Base-by-base conservation (phyloP, 2,797 vertebrate genomes). In the Phrynocephalus vlangalii region DNA sequence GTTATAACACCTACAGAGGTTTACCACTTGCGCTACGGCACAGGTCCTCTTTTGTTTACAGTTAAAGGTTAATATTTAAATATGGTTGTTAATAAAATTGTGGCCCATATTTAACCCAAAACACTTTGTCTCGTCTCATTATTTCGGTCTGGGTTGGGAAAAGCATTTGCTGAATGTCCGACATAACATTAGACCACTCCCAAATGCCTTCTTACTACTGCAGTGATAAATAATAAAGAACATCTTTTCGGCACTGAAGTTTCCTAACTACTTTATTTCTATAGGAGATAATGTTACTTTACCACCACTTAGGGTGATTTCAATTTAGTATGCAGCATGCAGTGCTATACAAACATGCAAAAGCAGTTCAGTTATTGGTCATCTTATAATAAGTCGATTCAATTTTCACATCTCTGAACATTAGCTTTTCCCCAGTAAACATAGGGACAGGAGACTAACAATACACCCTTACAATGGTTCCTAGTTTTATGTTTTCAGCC, bases 211-310 rank as follows among this genome's bases (percentile, higher is more conserved):
- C 33, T 48, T 44, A 67, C 72, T 6, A 78, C 63, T 79, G 28
- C 84, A 78, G 30, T 85, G 66, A 79, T 78, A 79, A 85, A 67
- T 52, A 79, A 68, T 79, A 70, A 79, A 79, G 33, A 85, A 50
- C 10, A 22, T 13, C n/a, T 68, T 48, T 63, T 28, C 70, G 44
- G 52, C 18, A 11, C 52, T 75, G 52, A 22, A 38, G 8, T 28
- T 85, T 85, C 20, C 26, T 28, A 68, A 11, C 3, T 44, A 79
- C 20, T 68, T 3, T 38, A 30, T 16, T 68, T 85, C 30, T 84
- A 30, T 68, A 78, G 60, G 28, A 78, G 1, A 30, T 48, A 30
- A 66, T 38, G n/a, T 82, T 66, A 44, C 10, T 72, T 48, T 75
- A 84, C 24, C 44, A 50, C 28, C 67, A 82, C 26, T 84, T 75